Percentiles rank a stretch among this genome's conserved stretches.
phyloP scores from a whole-genome alignment of 2,797 vertebrate genomes.

The Hemitrygon akajei region DNA sequence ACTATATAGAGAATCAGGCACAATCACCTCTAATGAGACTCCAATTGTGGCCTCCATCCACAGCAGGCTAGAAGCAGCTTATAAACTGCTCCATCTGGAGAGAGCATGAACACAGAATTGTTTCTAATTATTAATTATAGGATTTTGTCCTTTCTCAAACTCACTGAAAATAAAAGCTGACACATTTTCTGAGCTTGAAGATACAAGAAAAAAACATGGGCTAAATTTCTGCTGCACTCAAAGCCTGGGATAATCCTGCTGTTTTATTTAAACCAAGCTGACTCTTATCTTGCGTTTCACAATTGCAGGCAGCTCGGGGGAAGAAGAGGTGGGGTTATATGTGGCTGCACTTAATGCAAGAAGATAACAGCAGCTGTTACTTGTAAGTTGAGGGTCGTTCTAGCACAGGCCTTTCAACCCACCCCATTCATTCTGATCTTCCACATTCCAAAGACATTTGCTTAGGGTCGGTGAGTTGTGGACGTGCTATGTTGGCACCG shows the following conservation, averaged over 20 bases:
- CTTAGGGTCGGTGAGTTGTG: too few species aligned
- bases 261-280: not conserved
- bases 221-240: not conserved
- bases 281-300: not conserved
- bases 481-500: too few species aligned
- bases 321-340: too few species aligned
- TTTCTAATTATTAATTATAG: slow-evolving; percentile 12
- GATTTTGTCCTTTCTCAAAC: slow-evolving; percentile 1
- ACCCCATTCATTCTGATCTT: too few species aligned
- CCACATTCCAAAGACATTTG: too few species aligned
- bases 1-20: slow-evolving; percentile 11
- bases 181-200: not conserved
- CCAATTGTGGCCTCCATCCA: slow-evolving; percentile 13
- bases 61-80: not conserved
- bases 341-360: too few species aligned
- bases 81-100: not conserved
- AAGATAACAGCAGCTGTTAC: not conserved
- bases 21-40: slow-evolving; percentile 27
- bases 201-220: not conserved
- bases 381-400: not conserved
- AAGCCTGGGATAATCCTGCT: not conserved
- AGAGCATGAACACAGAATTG: not conserved
- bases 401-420: too few species aligned
- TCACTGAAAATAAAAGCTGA: not conserved
- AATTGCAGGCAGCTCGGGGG: not conserved